Base-by-base conservation (phyloP, 37 sponge, comb jelly and placozoan genomes). In the Agelas oroides region DNA sequence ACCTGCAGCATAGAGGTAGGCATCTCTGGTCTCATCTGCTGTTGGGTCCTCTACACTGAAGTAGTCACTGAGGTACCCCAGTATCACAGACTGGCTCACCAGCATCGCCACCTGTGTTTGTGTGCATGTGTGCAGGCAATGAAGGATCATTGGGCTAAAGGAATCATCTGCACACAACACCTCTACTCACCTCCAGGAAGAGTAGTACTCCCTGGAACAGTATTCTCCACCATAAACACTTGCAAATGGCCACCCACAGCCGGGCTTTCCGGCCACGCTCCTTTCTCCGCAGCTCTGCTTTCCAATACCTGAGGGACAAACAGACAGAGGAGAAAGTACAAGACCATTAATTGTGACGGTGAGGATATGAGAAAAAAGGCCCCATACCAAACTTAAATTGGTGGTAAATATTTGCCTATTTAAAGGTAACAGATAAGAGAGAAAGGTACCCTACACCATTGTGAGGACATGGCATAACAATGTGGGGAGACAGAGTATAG, bases 1-100 rank as follows among this genome's bases (percentile, higher is more conserved):
- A 68, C 91, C 91, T 53, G 73, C 25, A 53, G 91, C 88, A 75
- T 79, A 83, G n/a, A 94, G 80, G 54, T 90, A 90, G 12, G 94
- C 88, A 79, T 66, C 70, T 25, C 82, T 73, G 37, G 78, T 81
- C 23, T 79, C 85, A 24, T 75, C 67, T 19, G 53, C 25, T 54
- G 83, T 82, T 1, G 70, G 65, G 1, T 77, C 74, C 18, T 55
- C 35, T 28, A 58, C 70, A 20, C 65, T 80, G 70, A 93, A 93
- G 60, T 81, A 93, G 25, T 93, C 71, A 30, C 75, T 59, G 35
- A 93, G 67, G 14, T 59, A 68, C 8, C 94, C 94, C n/a, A 93
- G 61, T 0, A 93, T 21, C 0, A 89, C 55, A 16, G 90, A 67
- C 63, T 89, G 94, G 33, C 66, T 59, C 58, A 93, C 38, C 36